Conservation (phyloP, 2,113 vertebrate genomes). For the Prochilodus magdalenae region DNA sequence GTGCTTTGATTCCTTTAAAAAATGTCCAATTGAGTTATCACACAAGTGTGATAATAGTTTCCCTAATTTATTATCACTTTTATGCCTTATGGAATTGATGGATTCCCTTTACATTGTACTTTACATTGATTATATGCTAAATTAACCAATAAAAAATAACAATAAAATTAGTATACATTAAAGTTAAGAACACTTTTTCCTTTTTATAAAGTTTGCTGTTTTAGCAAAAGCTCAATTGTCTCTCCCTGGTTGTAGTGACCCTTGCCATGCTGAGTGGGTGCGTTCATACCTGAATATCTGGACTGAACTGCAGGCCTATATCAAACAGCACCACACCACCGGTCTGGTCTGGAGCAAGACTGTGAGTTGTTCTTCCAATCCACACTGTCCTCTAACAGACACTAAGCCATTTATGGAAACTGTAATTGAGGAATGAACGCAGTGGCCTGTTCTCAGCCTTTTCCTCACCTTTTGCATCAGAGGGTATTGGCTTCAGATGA, state of each 20-base stretch:
- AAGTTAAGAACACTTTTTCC: no score
- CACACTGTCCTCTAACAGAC: not conserved
- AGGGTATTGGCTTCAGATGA: not conserved
- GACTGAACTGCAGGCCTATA: constrained; percentile 92
- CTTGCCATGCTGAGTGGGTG: constrained; percentile 94
- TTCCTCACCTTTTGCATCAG: not conserved
- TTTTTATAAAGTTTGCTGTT: not conserved
- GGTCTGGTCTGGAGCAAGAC: constrained; percentile 92
- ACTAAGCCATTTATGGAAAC: not conserved
- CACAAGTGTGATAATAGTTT: not conserved
- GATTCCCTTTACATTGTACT: no score
- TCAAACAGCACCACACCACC: constrained; percentile 92
- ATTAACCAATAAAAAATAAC: no score
- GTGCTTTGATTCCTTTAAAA: not conserved
- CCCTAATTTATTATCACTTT: no score
- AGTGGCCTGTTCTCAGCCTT: not conserved
- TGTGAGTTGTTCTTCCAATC: constrained; percentile 77
- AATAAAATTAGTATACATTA: no score
- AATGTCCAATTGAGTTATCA: no score
- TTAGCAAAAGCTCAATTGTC: not conserved
- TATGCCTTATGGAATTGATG: no score
- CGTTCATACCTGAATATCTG: constrained; percentile 93
- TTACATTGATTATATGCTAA: no score
- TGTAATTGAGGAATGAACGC: not conserved
- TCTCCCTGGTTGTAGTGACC: constrained; percentile 76